Conservation (phyloP, 2,113 vertebrate species). For the Triplophysa dalaica region DNA sequence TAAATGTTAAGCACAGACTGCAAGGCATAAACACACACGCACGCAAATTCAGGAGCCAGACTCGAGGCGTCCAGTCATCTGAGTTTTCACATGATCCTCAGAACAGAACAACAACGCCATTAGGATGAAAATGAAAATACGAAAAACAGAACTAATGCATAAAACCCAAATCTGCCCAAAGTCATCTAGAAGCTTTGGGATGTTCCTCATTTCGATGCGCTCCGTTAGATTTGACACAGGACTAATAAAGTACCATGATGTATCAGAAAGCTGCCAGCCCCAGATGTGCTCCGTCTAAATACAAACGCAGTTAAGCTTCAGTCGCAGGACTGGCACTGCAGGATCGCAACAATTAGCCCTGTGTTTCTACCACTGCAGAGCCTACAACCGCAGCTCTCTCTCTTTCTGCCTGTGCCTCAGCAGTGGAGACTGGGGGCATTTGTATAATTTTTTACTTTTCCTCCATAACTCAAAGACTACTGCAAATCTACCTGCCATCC, state of each 20-base stretch:
- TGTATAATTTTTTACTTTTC: too few species aligned
- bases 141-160: neutral
- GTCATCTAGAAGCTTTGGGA: conserved; percentile 59
- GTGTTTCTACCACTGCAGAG: conserved; percentile 36
- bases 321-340: conserved; percentile 32
- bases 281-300: conserved; percentile 58
- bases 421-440: neutral
- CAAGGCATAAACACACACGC: neutral
- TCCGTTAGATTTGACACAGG: conserved; percentile 1
- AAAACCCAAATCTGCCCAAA: conserved; percentile 43
- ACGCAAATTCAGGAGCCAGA: neutral
- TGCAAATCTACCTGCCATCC: too few species aligned
- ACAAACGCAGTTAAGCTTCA: conserved; percentile 58
- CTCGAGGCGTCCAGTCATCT: conserved; percentile 59
- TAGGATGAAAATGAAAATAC: conserved; percentile 55
- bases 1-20: too few species aligned
- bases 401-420: neutral
- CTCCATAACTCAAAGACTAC: too few species aligned
- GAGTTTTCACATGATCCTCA: conserved; percentile 72
- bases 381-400: conserved; percentile 17
- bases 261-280: neutral
- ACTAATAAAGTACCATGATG: conserved; percentile 38
- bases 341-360: conserved; percentile 43
- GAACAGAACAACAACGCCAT: conserved; percentile 53
- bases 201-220: conserved; percentile 62